Evolutionary conservation across 2,888 invertebrate genomes (phyloP), one percentile per base, ranked within the genome.

Genomic region (Eupithecia subumbrata): DNA sequence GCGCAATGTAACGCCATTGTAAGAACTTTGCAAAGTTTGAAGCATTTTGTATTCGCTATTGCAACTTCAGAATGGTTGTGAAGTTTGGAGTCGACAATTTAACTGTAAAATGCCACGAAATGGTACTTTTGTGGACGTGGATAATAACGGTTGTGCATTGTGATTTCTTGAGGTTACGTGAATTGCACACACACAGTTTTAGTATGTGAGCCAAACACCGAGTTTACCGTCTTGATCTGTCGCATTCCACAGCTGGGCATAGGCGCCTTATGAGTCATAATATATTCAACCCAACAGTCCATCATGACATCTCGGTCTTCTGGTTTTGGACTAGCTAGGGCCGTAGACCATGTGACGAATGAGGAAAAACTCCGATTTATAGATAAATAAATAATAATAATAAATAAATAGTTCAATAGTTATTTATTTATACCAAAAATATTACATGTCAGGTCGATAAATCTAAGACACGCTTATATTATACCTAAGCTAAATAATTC

Each of bases 21-120:
- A 37, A n/a, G 30, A 71, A 63, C 11, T 69, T 37, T 30, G 56
- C 56, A 45, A 75, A 45, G 16, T 60, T 68, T 43, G 60, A n/a
- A 75, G 52, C 63, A 16, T 68, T 68, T 68, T 68, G 40, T 72
- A 72, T 73, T 76, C 48, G 60, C 63, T 67, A 40, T 70, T 70
- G 70, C 63, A 68, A 71, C 68, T 73, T 71, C 43, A 68, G n/a
- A 60, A 63, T 75, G 68, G n/a, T 43, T 25, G 45, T 64, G 63
- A 67, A 72, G 66, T 76, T 76, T 60, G 56, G 30, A 48, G 48
- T 67, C 70, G 52, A 67, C 70, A 67, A 71, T 76, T 63, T 43
- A 45, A 68, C 68, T 40, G 43, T 43, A 16, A 67, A 68, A 43
- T 68, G 16, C 43, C 43, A 43, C 25, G 18, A 34, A 67, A 25